These are phyloP conservation scores for Coelogynopora nodosa DNA, from an alignment of 2,888 invertebrate genomes.

Conservation along the genomic window DNA sequence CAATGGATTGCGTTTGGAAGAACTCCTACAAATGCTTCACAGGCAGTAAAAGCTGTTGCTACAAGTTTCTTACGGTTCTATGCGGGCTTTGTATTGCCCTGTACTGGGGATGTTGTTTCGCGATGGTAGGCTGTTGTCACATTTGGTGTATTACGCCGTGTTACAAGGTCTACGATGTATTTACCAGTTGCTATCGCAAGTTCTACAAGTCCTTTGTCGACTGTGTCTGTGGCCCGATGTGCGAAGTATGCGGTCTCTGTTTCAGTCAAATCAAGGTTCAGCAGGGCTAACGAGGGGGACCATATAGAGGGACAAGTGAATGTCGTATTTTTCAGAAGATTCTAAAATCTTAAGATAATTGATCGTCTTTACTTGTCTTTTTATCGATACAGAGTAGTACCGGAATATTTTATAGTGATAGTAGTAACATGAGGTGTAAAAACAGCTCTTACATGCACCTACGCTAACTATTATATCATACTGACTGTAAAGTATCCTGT, in stretches of 20 bases:
- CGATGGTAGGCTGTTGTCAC: constrained; percentile 66
- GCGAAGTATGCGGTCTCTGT: constrained; percentile 68
- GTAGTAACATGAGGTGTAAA: no score
- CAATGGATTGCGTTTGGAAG: constrained; percentile 70
- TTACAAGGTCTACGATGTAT: constrained; percentile 69
- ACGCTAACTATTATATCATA: no score
- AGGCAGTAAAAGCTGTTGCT: constrained; percentile 69
- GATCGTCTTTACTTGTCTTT: no score
- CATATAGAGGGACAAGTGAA: no score
- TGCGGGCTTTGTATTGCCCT: constrained; percentile 70
- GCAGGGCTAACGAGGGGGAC: no score
- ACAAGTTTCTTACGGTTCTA: constrained; percentile 68
- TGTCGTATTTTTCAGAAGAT: no score
- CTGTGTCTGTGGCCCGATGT: constrained; percentile 66
- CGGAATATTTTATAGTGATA: no score
- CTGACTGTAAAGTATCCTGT: no score
- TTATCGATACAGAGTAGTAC: no score
- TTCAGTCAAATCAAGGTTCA: constrained; percentile 58
- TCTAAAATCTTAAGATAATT: no score
- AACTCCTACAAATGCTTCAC: constrained; percentile 69
- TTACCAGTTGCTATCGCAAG: constrained; percentile 67
- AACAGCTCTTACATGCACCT: no score
- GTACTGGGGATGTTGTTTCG: constrained; percentile 61
- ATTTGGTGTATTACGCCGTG: constrained; percentile 73
- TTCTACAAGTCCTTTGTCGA: constrained; percentile 67